Percentiles rank a stretch among this genome's conserved stretches.
Evolutionary conservation across 2,797 vertebrate species (phyloP).

Genomic region (Thripadectes ignobilis): DNA sequence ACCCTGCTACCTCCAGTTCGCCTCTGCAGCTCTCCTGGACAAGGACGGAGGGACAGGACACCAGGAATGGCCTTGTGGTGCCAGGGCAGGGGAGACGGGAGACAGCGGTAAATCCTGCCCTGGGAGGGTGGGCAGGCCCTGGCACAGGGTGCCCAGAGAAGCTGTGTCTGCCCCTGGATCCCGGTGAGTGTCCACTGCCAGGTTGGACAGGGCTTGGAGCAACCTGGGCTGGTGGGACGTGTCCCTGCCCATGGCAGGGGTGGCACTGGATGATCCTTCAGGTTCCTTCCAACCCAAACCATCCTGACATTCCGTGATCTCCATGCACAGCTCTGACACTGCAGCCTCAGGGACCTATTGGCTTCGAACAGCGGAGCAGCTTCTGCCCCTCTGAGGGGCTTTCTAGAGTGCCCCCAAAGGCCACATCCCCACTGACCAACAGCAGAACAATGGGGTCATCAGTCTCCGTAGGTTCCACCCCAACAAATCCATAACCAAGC

Average conservation of each 20-base stretch:
- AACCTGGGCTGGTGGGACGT: fast-evolving
- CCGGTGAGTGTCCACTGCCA: neutral
- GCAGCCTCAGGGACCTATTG: neutral
- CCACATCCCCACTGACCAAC: fast-evolving
- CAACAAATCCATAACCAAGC: fast-evolving
- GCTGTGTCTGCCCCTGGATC: neutral
- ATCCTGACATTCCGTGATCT: fast-evolving
- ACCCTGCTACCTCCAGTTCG: neutral
- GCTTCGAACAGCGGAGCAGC: fast-evolving
- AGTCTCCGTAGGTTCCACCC: fast-evolving
- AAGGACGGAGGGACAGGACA: fast-evolving
- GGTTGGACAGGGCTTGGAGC: neutral
- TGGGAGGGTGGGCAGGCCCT: neutral
- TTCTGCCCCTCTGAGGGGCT: fast-evolving
- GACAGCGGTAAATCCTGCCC: neutral
- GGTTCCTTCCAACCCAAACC: neutral
- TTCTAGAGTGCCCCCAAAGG: fast-evolving
- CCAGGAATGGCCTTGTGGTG: fast-evolving
- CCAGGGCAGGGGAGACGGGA: neutral
- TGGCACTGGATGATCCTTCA: neutral
- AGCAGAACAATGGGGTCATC: fast-evolving
- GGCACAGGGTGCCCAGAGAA: neutral
- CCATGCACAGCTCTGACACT: neutral
- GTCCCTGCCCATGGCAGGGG: neutral
- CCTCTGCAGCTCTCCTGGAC: neutral